Evolutionary conservation across 2,797 vertebrate genomes (phyloP).

Genomic region (Diceros bicornis): DNA sequence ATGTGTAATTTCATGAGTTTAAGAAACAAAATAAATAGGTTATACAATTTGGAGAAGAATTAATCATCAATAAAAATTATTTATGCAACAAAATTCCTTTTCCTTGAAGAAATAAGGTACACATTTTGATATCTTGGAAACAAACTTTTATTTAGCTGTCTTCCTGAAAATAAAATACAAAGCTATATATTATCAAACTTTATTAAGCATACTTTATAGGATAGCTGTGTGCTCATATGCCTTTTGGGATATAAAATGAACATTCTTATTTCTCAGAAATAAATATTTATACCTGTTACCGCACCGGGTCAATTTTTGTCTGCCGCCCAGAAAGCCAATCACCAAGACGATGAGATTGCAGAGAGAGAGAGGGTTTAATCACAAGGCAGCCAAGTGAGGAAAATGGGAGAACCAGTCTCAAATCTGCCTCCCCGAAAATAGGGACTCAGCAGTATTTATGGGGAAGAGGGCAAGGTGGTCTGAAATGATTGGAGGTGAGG

Average conservation of each 20-base stretch:
- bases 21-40: conserved; percentile 77
- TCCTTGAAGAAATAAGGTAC: background rate
- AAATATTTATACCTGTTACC: background rate
- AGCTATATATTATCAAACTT: background rate
- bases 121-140: background rate
- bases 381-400: too few relatives aligned
- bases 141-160: background rate
- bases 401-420: too few relatives aligned
- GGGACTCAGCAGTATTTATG: too few relatives aligned
- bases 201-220: background rate
- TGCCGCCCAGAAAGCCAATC: too few relatives aligned
- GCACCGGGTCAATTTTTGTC: too few relatives aligned
- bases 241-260: background rate
- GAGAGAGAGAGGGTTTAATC: too few relatives aligned
- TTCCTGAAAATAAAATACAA: conserved; percentile 39
- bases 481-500: too few relatives aligned
- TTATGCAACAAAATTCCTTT: background rate
- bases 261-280: background rate
- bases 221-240: background rate
- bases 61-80: conserved; percentile 79
- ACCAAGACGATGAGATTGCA: too few relatives aligned
- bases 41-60: conserved; percentile 77
- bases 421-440: too few relatives aligned
- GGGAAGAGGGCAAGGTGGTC: too few relatives aligned
- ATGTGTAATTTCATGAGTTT: conserved; percentile 71